Percentiles rank a stretch among this genome's conserved stretches.
Conservation (phyloP, 2,113 vertebrate species). For the Plectropomus leopardus region DNA sequence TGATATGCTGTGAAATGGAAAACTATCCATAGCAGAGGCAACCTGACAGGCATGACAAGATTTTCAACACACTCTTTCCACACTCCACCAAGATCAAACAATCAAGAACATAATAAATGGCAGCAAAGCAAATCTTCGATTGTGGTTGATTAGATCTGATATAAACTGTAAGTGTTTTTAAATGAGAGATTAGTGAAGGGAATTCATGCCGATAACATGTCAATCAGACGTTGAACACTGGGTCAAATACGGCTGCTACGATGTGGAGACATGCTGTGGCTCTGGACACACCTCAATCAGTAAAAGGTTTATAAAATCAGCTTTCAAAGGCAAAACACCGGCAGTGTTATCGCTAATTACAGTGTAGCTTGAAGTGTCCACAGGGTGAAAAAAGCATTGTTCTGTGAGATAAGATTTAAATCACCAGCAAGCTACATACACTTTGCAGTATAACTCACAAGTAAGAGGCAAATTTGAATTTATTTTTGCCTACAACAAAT, state of each 20-base stretch:
- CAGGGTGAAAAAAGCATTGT: background rate
- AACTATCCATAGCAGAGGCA: conserved; percentile 60
- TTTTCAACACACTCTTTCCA: conserved; percentile 35
- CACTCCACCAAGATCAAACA: conserved; percentile 49
- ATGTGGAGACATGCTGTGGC: conserved; percentile 1
- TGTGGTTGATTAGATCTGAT: conserved; percentile 43
- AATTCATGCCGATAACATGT: conserved; percentile 12
- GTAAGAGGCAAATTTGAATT: background rate
- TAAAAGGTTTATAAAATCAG: conserved; percentile 5
- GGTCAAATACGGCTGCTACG: conserved; percentile 1
- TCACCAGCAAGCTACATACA: background rate
- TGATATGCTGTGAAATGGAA: conserved; percentile 72
- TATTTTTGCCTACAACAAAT: background rate
- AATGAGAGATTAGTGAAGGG: conserved; percentile 31
- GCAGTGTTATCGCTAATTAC: conserved; percentile 8
- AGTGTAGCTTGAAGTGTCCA: background rate
- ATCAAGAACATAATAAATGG: conserved; percentile 30
- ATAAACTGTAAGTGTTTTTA: conserved; percentile 35
- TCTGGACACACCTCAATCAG: background rate
- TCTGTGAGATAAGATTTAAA: conserved; percentile 4
- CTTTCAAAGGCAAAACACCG: conserved; percentile 18
- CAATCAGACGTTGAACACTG: background rate
- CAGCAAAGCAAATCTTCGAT: conserved; percentile 46
- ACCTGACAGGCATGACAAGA: conserved; percentile 60
- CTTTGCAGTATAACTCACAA: background rate